phyloP scores from a whole-genome alignment of 1,140 invertebrate species.

The Charaxes varanes region DNA sequence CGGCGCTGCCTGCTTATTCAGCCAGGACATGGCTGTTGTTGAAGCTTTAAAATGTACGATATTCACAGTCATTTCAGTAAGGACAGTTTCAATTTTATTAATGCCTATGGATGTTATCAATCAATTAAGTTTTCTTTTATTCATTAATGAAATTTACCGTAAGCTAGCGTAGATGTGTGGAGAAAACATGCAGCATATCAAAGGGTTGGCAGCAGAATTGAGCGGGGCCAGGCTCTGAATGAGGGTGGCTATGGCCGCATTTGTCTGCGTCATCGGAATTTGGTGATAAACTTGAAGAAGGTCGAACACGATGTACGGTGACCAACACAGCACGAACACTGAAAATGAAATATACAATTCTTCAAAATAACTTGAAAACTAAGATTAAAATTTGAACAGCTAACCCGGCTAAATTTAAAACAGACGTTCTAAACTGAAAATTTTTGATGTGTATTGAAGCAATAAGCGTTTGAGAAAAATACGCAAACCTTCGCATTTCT shows the following conservation, averaged over 20 bases:
- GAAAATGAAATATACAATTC: slow-evolving; percentile 27
- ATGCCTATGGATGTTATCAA: too few species aligned
- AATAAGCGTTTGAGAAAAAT: too few species aligned
- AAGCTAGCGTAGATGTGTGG: slow-evolving; percentile 58
- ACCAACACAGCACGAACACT: slow-evolving; percentile 97
- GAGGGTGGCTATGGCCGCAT: slow-evolving; percentile 90
- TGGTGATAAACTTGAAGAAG: slow-evolving; percentile 91
- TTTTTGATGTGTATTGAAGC: too few species aligned
- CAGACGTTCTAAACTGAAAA: too few species aligned
- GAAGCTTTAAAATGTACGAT: too few species aligned
- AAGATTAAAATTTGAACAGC: not conserved
- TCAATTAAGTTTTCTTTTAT: too few species aligned
- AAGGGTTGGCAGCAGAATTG: slow-evolving; percentile 95
- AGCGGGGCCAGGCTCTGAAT: slow-evolving; percentile 94
- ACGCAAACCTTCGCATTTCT: too few species aligned
- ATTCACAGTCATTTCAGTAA: too few species aligned
- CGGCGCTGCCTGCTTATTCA: too few species aligned
- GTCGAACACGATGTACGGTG: slow-evolving; percentile 95
- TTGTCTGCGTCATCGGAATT: slow-evolving; percentile 86
- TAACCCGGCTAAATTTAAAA: too few species aligned
- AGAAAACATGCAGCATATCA: slow-evolving; percentile 94
- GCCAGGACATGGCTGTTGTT: too few species aligned
- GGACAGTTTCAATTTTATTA: too few species aligned
- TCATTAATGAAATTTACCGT: slow-evolving; percentile 27
- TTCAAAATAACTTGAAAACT: not conserved